Base-by-base conservation (phyloP, 2,113 vertebrate genomes). In the Telmatochromis sp. region DNA sequence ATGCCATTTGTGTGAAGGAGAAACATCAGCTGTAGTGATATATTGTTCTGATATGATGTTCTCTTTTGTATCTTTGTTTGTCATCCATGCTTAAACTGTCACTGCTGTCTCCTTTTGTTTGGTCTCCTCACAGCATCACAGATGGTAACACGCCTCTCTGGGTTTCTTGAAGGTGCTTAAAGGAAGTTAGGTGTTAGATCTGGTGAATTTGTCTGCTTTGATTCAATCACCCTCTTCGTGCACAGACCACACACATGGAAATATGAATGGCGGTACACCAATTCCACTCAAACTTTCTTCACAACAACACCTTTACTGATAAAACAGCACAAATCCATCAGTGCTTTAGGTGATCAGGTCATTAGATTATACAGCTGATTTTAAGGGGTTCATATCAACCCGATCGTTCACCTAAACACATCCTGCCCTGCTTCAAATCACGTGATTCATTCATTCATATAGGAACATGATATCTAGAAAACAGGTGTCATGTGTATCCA, bases 1-100 rank as follows among this genome's bases (percentile, higher is more conserved):
- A 92, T 95, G 95, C 92, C 93, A 94, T 95, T 95, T 94, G 92
- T 94, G 94, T 93, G 95, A 96, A 93, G 93, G 94, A 93, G 94
- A 95, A 95, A 90, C 93, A 96, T 95, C 92, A 93, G 92, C 92
- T 82, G 73, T 75, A 47, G 78, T 94, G 94, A 95, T 92, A 42
- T 90, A 93, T 94, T 84, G 87, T 83, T 84, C 87, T 87, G 87
- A 87, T 90, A 63, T 93, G 93, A 95, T 94, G 90, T 93, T 95
- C 80, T 94, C 94, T 90, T 96, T 96, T 95, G 94, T 94, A 90
- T 93, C 92, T 93, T 92, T 92, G 91, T 95, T 94, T 93, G 89
- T 94, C 93, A 94, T 89, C 92, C 65, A 5, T 80, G 93, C 92
- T 92, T 92, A 87, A 90, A 92, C 93, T 94, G 95, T 95, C 95